phyloP scores from a whole-genome alignment of 2,888 invertebrate species.

The Drosophila stalkeri region DNA sequence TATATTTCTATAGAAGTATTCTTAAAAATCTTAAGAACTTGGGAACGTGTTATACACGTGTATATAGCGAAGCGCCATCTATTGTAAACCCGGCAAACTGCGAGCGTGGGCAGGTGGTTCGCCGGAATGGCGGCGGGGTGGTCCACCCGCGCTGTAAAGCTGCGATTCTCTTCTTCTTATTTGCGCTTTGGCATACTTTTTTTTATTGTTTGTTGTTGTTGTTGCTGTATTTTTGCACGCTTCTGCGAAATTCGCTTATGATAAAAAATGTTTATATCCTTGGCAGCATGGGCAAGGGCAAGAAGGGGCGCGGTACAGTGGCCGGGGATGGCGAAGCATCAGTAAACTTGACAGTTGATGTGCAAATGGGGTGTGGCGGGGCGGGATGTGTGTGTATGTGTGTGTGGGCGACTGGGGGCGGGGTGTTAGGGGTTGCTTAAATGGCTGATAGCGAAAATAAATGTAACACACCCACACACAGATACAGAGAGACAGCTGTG shows the following conservation, averaged over 20 bases:
- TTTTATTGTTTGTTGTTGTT: constrained; percentile 15
- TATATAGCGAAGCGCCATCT: constrained; percentile 25
- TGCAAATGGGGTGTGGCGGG: constrained; percentile 41
- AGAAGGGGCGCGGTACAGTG: too few species aligned
- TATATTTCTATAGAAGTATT: not conserved
- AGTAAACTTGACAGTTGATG: constrained; percentile 81
- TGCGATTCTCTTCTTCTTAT: constrained; percentile 29
- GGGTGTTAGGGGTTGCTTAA: constrained; percentile 45
- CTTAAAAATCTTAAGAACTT: constrained; percentile 9
- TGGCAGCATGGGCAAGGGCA: constrained; percentile 55
- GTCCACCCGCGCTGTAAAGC: constrained; percentile 25
- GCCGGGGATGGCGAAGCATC: constrained; percentile 54
- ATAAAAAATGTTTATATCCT: constrained; percentile 83
- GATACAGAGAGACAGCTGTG: constrained; percentile 45
- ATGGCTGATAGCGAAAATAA: constrained; percentile 77
- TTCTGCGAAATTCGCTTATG: constrained; percentile 73
- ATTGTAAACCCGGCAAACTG: constrained; percentile 11
- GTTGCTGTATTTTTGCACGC: constrained; percentile 44
- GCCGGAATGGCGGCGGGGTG: not conserved
- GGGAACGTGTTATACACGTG: not conserved
- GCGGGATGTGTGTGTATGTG: constrained; percentile 23
- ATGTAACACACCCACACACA: constrained; percentile 63
- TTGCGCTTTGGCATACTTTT: constrained; percentile 42
- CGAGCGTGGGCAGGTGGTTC: not conserved
- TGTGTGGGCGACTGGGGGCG: constrained; percentile 18